These are phyloP conservation scores for Nettapus auritus DNA, from an alignment of 2,113 vertebrate genomes.

Conservation along the genomic window DNA sequence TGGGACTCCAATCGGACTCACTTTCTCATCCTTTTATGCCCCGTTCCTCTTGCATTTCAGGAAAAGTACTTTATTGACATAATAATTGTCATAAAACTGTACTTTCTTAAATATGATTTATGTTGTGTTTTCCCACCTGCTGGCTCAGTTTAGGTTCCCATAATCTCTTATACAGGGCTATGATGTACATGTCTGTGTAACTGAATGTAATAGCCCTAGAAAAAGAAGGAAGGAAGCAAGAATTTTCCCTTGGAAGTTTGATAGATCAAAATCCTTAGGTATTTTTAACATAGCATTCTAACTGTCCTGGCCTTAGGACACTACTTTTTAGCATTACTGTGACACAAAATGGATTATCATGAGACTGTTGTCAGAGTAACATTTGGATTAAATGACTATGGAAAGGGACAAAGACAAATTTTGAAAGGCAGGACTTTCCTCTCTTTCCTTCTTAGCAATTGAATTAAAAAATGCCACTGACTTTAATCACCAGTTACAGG, in stretches of 20 bases:
- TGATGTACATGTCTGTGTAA: not conserved
- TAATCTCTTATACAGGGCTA: not conserved
- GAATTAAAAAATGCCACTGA: constrained; percentile 14
- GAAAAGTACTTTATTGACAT: not conserved
- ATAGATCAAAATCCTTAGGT: not conserved
- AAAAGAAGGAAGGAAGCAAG: not conserved
- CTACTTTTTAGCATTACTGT: not conserved
- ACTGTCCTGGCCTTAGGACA: not conserved
- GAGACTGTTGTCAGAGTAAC: not conserved
- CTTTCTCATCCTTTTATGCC: not conserved
- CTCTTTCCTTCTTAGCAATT: not conserved
- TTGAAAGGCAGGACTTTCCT: not conserved
- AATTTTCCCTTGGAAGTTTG: not conserved
- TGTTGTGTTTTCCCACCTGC: not conserved
- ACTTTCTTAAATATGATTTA: not conserved
- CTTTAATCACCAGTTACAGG: constrained; percentile 25
- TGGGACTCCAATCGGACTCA: not conserved
- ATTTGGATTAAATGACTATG: not conserved
- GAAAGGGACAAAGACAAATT: not conserved
- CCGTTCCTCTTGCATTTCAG: not conserved
- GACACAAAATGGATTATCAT: not conserved
- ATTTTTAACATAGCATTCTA: not conserved
- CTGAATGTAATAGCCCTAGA: not conserved
- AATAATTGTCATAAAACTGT: not conserved
- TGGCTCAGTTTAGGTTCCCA: not conserved